Conservation (phyloP, 2,113 vertebrate species). For the Myxocyprinus asiaticus region DNA sequence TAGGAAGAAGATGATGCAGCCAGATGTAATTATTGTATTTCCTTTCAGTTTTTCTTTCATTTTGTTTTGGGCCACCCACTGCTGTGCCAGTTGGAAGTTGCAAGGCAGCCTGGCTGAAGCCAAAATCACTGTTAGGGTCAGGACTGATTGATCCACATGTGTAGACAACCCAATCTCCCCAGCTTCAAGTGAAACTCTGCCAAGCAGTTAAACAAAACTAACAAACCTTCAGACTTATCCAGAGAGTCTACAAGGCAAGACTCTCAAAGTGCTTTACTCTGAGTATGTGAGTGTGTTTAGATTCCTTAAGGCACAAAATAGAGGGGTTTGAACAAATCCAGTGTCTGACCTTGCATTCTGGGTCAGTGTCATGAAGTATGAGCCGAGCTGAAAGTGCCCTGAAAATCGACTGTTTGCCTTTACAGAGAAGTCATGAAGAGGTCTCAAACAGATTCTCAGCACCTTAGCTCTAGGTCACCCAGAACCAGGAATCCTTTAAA, state of each 20-base stretch:
- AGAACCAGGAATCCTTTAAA: conserved; percentile 41
- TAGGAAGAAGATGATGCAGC: not conserved
- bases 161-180: not conserved
- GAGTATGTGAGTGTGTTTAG: not conserved
- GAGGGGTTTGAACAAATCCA: not conserved
- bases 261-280: not conserved
- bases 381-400: not conserved
- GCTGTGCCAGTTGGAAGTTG: not conserved
- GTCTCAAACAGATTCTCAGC: conserved; percentile 24
- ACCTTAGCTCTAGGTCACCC: conserved; percentile 43
- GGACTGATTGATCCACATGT: not conserved
- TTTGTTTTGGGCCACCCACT: no score
- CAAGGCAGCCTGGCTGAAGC: not conserved
- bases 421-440: conserved; percentile 21
- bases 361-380: not conserved
- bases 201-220: conserved; percentile 25
- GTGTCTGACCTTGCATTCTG: conserved; percentile 11
- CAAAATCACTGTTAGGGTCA: not conserved
- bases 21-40: not conserved
- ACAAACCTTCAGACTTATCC: not conserved
- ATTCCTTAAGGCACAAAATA: conserved; percentile 18
- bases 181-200: not conserved
- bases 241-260: no score
- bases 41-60: not conserved
- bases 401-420: conserved; percentile 27